phyloP scores from a whole-genome alignment of 2,888 invertebrate species.

The Orchesellides sinensis region DNA sequence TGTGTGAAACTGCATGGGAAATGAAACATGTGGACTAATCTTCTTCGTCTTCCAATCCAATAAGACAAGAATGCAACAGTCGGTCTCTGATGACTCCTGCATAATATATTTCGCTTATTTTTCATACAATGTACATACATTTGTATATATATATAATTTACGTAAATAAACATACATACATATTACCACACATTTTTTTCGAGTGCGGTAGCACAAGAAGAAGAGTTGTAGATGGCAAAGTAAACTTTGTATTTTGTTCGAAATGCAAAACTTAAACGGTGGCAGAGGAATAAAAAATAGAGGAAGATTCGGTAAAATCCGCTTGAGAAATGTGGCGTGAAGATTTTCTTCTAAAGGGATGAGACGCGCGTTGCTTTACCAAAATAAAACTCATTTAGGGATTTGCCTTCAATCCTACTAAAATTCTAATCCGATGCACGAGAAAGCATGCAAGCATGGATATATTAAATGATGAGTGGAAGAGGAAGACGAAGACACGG shows the following conservation, averaged over 20 bases:
- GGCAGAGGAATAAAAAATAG: too few relatives aligned
- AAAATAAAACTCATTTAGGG: constrained; percentile 26
- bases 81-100: not conserved
- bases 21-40: constrained; percentile 26
- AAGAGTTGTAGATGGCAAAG: not conserved
- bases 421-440: not conserved
- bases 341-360: not conserved
- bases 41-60: not conserved
- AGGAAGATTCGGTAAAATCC: constrained; percentile 33
- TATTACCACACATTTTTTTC: not conserved
- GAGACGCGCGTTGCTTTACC: not conserved
- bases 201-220: too few relatives aligned
- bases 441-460: not conserved
- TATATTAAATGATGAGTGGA: not conserved
- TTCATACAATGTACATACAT: not conserved
- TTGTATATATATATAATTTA: too few relatives aligned
- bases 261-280: not conserved
- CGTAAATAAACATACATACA: not conserved
- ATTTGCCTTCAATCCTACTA: not conserved
- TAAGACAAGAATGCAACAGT: too few relatives aligned
- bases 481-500: not conserved
- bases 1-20: not conserved
- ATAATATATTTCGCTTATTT: not conserved
- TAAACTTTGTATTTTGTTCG: not conserved
- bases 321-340: constrained; percentile 54